These are phyloP conservation scores for Margarornis squamiger DNA, from an alignment of 2,797 vertebrate genomes.

Conservation along the genomic window DNA sequence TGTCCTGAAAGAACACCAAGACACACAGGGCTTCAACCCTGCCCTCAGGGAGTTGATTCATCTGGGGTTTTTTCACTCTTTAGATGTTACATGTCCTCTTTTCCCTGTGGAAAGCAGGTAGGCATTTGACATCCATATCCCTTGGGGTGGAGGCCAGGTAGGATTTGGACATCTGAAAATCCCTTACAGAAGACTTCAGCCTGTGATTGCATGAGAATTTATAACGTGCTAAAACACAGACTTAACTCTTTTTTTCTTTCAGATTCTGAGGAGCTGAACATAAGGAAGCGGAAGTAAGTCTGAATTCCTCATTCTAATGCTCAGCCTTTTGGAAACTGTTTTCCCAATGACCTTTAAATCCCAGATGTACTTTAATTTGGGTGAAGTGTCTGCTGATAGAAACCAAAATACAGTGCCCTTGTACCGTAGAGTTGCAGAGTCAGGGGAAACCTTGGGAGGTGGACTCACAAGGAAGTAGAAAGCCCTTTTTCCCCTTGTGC, in stretches of 20 bases:
- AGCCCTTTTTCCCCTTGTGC: rapidly evolving
- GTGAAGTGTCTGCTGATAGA: not conserved
- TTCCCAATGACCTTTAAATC: not conserved
- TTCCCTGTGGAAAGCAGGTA: not conserved
- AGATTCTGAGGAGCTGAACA: slow-evolving; percentile 58
- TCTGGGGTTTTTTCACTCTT: not conserved
- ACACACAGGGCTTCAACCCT: not conserved
- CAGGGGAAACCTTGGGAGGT: not conserved
- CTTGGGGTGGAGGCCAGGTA: not conserved
- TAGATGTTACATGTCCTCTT: not conserved
- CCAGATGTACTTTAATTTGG: not conserved
- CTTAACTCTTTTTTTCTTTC: not conserved
- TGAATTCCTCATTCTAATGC: not conserved
- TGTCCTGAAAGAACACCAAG: slow-evolving; percentile 38
- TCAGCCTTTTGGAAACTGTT: not conserved
- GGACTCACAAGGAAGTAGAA: not conserved
- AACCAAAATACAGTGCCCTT: not conserved
- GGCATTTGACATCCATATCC: not conserved
- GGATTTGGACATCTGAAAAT: not conserved
- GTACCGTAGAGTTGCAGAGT: not conserved
- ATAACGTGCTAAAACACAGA: not conserved
- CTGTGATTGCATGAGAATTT: not conserved
- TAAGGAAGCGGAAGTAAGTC: slow-evolving; percentile 78
- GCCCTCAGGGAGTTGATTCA: slow-evolving; percentile 29
- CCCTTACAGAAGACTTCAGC: not conserved